Conservation (phyloP, 2,797 vertebrate genomes). For the Zenarchopterus dispar region DNA sequence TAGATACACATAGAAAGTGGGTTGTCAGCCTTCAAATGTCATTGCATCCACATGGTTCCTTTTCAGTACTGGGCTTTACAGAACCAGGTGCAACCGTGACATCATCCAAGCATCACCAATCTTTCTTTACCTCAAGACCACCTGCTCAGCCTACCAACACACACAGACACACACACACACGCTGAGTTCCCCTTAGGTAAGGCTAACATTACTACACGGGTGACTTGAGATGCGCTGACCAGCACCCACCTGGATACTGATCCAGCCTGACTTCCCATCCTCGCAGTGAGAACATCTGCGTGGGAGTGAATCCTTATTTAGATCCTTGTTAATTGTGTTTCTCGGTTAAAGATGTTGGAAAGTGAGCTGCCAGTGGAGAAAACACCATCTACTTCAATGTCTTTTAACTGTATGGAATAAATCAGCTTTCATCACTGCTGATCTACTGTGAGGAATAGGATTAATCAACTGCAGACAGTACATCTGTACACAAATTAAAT, state of each 20-base stretch:
- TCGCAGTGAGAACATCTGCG: conserved; percentile 50
- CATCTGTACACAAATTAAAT: conserved; percentile 66
- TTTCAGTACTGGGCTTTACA: conserved; percentile 34
- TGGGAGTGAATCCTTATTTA: conserved; percentile 63
- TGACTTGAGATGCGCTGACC: conserved; percentile 46
- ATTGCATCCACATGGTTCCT: conserved; percentile 57
- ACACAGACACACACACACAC: conserved; percentile 15
- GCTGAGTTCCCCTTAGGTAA: conserved; percentile 21
- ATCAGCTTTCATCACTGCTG: conserved; percentile 67
- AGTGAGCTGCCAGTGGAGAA: conserved; percentile 49
- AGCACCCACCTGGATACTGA: conserved; percentile 35
- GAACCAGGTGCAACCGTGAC: conserved; percentile 73
- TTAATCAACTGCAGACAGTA: conserved; percentile 72
- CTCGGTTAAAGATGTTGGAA: conserved; percentile 45
- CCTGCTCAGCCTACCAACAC: conserved; percentile 58
- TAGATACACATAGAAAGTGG: conserved; percentile 43
- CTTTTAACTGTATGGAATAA: conserved; percentile 63
- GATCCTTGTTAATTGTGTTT: conserved; percentile 48
- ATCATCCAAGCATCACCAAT: conserved; percentile 24
- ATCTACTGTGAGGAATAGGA: conserved; percentile 78
- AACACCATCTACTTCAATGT: conserved; percentile 53
- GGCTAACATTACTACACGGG: conserved; percentile 35
- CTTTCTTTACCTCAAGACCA: conserved; percentile 43
- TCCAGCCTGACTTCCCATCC: conserved; percentile 50
- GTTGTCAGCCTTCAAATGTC: conserved; percentile 71